phyloP scores from a whole-genome alignment of 2,113 vertebrate species.

The Regulus satrapa region DNA sequence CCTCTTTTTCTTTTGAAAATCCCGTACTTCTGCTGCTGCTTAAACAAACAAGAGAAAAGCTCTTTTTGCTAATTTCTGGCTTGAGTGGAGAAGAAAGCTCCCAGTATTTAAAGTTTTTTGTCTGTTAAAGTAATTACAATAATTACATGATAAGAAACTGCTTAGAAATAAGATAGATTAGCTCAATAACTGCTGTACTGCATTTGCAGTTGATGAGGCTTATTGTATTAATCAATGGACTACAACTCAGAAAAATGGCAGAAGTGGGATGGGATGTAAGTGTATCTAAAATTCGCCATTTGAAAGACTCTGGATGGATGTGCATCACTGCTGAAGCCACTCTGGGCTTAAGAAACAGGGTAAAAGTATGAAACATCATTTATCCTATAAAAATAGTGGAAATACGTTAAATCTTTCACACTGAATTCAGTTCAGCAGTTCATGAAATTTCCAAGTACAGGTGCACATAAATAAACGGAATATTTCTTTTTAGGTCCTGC shows the following conservation, averaged over 20 bases:
- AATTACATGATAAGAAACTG: constrained; percentile 52
- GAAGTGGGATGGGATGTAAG: background rate
- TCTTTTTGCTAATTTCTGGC: constrained; percentile 33
- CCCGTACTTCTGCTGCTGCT: background rate
- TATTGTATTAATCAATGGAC: background rate
- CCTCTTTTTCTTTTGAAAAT: background rate
- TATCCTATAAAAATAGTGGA: background rate
- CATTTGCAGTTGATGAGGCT: constrained; percentile 26
- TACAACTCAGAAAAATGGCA: background rate
- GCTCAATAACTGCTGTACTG: constrained; percentile 23
- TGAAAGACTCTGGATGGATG: background rate
- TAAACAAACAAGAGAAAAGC: constrained; percentile 24
- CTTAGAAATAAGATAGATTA: constrained; percentile 49
- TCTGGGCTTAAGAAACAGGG: background rate
- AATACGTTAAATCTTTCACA: background rate
- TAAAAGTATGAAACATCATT: background rate
- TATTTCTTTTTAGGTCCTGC: background rate
- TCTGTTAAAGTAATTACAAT: constrained; percentile 19
- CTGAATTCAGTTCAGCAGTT: background rate
- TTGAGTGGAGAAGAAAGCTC: constrained; percentile 1
- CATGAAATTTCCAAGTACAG: background rate
- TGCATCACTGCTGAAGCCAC: background rate
- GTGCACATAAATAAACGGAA: background rate
- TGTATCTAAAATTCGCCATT: background rate
- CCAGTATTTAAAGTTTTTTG: constrained; percentile 6